phyloP scores from a whole-genome alignment of 2,113 vertebrate genomes.

The Ondatra zibethicus region DNA sequence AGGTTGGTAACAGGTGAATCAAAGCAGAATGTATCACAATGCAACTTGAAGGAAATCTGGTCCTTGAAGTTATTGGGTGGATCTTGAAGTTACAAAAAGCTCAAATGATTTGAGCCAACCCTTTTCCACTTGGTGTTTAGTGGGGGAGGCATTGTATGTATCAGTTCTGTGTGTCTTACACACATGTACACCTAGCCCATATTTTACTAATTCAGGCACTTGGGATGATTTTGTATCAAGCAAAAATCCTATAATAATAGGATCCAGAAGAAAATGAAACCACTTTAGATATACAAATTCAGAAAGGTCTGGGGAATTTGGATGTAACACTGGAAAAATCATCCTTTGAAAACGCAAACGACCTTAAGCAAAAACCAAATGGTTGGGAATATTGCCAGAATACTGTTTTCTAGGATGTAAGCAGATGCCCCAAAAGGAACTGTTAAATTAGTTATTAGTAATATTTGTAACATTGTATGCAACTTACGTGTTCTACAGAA shows the following conservation, averaged over 20 bases:
- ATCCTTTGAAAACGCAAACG: background rate
- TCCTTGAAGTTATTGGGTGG: background rate
- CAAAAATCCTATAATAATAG: background rate
- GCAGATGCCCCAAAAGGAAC: background rate
- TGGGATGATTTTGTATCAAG: background rate
- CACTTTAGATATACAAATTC: slow-evolving; percentile 2
- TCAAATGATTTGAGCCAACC: background rate
- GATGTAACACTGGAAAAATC: background rate
- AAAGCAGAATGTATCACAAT: background rate
- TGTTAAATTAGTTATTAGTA: background rate
- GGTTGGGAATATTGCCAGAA: background rate
- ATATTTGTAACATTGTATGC: background rate
- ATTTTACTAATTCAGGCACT: background rate
- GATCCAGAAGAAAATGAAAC: background rate
- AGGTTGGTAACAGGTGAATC: background rate
- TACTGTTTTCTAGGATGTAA: background rate
- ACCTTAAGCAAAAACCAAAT: background rate
- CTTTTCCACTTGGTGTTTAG: background rate
- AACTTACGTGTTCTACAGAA: background rate
- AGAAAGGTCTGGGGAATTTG: background rate
- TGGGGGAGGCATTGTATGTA: background rate
- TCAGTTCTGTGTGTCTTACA: background rate
- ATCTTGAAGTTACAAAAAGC: background rate
- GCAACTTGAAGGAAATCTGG: background rate
- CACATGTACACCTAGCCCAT: background rate